Conservation (phyloP, 2,797 vertebrate species). For the Melanogrammus aeglefinus region DNA sequence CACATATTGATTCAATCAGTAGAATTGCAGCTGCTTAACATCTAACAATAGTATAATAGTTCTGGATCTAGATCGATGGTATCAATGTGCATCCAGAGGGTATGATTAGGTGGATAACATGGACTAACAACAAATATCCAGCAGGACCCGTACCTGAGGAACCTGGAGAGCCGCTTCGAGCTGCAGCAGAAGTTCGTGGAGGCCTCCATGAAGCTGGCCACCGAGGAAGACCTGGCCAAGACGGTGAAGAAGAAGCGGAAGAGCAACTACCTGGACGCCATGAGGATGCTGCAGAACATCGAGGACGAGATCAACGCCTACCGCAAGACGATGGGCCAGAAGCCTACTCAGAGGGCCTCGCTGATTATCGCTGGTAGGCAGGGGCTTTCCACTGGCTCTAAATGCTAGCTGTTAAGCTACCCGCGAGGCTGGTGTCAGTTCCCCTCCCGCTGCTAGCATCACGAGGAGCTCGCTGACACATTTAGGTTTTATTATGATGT, state of each 20-base stretch:
- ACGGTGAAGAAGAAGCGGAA: constrained; percentile 92
- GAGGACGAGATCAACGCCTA: constrained; percentile 89
- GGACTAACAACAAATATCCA: background rate
- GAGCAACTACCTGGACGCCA: constrained; percentile 82
- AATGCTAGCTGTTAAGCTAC: no score
- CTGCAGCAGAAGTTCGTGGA: constrained; percentile 95
- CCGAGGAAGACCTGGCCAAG: constrained; percentile 85
- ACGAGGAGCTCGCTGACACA: no score
- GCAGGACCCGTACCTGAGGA: constrained; percentile 87
- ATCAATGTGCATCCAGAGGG: no score
- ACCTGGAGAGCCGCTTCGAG: constrained; percentile 88
- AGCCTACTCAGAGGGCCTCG: constrained; percentile 83
- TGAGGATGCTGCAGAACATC: constrained; percentile 85
- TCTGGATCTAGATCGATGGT: no score
- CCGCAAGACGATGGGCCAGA: constrained; percentile 82
- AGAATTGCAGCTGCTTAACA: no score
- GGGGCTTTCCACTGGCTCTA: background rate
- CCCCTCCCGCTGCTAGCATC: no score
- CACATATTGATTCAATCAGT: no score
- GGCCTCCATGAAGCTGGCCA: constrained; percentile 87
- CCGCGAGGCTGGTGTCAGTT: no score
- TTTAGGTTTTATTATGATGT: no score
- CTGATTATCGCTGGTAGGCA: constrained; percentile 81
- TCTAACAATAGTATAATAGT: no score
- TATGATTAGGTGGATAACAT: no score